Evolutionary conservation across 1,140 invertebrate species (phyloP), one percentile per base, ranked within the genome.

Genomic region (Paracyclopina nana): DNA sequence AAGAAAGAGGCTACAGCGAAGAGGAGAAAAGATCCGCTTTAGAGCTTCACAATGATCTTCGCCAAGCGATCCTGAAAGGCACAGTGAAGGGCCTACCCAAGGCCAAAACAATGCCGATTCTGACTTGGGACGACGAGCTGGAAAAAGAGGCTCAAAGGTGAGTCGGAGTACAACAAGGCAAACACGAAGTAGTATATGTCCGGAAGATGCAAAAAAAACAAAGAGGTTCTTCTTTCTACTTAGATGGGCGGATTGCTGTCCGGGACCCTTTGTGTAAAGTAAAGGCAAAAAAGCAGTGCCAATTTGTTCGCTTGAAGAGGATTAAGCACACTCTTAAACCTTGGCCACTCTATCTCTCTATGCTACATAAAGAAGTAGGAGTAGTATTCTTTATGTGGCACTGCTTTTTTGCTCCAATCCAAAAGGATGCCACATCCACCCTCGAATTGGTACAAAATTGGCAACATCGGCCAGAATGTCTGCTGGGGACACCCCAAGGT

Each of bases 181-280:
- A 31, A 31, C 8, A 14, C 29, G 29, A 31, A 14, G 14, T 31
- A 9, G 8, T n/a, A n/a, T n/a, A n/a, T n/a, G n/a, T n/a, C n/a
- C n/a, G n/a, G n/a, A n/a, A n/a, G n/a, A n/a, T n/a, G n/a, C n/a
- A n/a, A n/a, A n/a, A n/a, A n/a, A n/a, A 31, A 14, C 29, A 31
- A 9, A 31, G 34, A 2, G 20, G 14, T 38, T 16, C 4, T 38
- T 38, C 34, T n/a, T n/a, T n/a, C n/a, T n/a, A n/a, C n/a, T n/a
- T 9, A 38, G 34, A 38, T 38, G 34, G 34, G 34, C 34, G 34
- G 34, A 38, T 38, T 20, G 20, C 20, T 38, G 34, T 38, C 34
- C 34, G 2, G 20, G 20, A 38, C 14, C 20, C n/a, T 38, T 38
- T 38, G 14, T 3, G 9, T 38, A 20, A 38, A 38, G 4, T 38